Percentiles rank a stretch among this genome's conserved stretches.
phyloP scores from a whole-genome alignment of 2,113 vertebrate species.

The Symphodus melops region DNA sequence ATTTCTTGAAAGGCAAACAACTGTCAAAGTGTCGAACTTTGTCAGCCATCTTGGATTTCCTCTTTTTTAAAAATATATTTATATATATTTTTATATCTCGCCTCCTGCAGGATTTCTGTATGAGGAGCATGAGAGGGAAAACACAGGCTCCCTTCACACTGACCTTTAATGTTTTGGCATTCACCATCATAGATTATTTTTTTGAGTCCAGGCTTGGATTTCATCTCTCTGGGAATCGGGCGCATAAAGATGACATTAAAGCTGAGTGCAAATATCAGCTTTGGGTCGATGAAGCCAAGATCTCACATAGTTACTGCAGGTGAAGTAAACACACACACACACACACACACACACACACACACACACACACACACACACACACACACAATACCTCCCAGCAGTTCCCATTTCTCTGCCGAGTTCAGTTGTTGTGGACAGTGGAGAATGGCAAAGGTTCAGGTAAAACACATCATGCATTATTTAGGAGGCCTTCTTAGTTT shows the following conservation, averaged over 20 bases:
- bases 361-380: neutral
- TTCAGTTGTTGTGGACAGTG: slow-evolving; percentile 44
- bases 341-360: too few relatives aligned
- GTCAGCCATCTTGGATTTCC: too few relatives aligned
- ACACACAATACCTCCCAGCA: slow-evolving; percentile 16
- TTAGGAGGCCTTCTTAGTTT: slow-evolving; percentile 49
- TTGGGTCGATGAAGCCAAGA: slow-evolving; percentile 21
- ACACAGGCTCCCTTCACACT: neutral
- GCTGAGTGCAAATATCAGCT: slow-evolving; percentile 31
- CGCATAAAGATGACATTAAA: slow-evolving; percentile 40
- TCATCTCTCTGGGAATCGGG: slow-evolving; percentile 43
- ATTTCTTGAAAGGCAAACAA: too few relatives aligned
- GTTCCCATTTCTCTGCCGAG: slow-evolving; percentile 8
- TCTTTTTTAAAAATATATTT: too few relatives aligned
- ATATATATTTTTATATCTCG: too few relatives aligned
- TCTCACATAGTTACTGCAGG: slow-evolving; percentile 6
- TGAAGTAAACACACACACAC: neutral
- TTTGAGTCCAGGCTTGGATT: slow-evolving; percentile 45
- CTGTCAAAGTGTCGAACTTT: too few relatives aligned
- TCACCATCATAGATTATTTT: slow-evolving; percentile 52
- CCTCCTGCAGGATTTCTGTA: neutral
- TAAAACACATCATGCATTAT: slow-evolving; percentile 58
- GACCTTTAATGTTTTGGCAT: slow-evolving; percentile 34
- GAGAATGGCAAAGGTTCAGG: slow-evolving; percentile 34
- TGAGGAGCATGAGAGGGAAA: too few relatives aligned